Evolutionary conservation across 2,113 vertebrate species (phyloP).

Genomic region (Crotophaga sulcirostris): DNA sequence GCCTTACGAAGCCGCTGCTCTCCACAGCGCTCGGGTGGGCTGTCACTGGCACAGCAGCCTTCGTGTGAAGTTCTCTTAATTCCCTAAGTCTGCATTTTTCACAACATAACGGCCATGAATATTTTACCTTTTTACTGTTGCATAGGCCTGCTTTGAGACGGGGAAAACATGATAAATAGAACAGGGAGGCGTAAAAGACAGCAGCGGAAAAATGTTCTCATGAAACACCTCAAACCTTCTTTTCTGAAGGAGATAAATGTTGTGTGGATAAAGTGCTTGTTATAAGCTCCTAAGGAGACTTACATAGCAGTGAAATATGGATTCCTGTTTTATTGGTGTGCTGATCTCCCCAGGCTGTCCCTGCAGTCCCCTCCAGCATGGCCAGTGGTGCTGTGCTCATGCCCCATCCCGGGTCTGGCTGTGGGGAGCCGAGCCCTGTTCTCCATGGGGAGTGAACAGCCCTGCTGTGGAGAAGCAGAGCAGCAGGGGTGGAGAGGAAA

Average conservation of each 20-base stretch:
- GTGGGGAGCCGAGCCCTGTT: neutral
- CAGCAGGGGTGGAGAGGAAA: neutral
- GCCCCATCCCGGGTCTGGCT: neutral
- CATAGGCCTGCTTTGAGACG: accelerated
- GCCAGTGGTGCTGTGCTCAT: neutral
- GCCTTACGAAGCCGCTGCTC: neutral
- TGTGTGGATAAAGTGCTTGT: neutral
- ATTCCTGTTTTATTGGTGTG: accelerated
- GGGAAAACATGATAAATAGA: neutral
- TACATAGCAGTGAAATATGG: neutral
- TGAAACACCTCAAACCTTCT: neutral
- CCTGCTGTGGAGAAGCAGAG: neutral
- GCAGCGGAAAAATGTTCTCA: neutral
- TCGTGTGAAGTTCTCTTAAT: neutral
- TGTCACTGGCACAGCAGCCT: neutral
- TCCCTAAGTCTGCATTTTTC: neutral
- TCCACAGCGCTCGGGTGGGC: too few relatives aligned
- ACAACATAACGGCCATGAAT: neutral
- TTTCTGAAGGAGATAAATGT: neutral
- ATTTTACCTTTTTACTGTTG: neutral
- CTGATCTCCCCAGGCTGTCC: neutral
- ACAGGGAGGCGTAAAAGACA: neutral
- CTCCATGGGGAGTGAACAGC: accelerated
- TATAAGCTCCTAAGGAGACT: neutral
- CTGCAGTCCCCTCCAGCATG: neutral